Conservation (phyloP, 2,113 vertebrate species). For the Albula goreensis region DNA sequence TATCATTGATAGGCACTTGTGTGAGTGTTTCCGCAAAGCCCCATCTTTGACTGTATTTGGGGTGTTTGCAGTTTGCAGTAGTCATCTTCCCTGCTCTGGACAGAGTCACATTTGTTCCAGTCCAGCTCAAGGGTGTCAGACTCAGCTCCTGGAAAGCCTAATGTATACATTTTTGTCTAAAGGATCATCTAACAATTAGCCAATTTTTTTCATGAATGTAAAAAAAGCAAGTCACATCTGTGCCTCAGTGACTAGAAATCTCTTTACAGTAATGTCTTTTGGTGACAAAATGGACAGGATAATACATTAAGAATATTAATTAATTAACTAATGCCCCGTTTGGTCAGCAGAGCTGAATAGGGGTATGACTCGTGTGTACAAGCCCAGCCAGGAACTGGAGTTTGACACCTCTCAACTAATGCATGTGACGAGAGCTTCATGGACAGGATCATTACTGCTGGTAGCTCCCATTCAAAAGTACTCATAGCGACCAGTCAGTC, state of each 20-base stretch:
- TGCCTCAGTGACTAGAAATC: neutral
- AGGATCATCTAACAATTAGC: neutral
- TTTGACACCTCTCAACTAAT: neutral
- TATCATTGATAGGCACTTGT: slow-evolving; percentile 64
- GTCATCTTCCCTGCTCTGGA: neutral
- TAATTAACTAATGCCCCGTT: slow-evolving; percentile 3
- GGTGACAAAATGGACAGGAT: neutral
- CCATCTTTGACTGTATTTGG: slow-evolving; percentile 65
- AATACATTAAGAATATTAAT: neutral
- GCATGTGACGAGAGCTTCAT: neutral
- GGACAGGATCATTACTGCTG: neutral
- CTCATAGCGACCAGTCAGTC: neutral
- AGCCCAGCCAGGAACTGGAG: neutral
- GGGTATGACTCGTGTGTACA: neutral
- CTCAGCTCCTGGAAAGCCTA: neutral
- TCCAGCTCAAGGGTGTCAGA: neutral
- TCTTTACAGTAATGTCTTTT: neutral
- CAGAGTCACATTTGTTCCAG: neutral
- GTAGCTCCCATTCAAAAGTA: neutral
- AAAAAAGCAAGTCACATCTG: neutral
- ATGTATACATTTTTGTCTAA: neutral
- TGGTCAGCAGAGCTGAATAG: neutral
- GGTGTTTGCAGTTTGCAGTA: slow-evolving; percentile 31
- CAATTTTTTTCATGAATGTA: neutral
- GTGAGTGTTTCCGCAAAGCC: slow-evolving; percentile 61